Percentiles rank a stretch among this genome's conserved stretches.
Conservation (phyloP, 2,888 invertebrate species). For the Dryobotodes eremita region DNA sequence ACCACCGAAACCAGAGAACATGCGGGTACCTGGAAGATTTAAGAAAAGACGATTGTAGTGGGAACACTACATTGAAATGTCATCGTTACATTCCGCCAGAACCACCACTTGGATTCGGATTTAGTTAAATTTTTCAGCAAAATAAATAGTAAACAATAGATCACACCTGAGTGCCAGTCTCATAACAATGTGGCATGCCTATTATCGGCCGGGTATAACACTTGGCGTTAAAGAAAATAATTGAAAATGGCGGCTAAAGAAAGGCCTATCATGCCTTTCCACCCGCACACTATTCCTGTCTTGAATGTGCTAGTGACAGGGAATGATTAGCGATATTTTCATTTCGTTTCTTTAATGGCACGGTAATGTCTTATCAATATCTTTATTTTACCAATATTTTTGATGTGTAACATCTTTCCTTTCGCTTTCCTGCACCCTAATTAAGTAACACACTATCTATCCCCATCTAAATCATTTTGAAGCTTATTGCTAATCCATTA, state of each 20-base stretch:
- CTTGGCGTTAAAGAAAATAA: neutral
- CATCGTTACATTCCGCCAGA: neutral
- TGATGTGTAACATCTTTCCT: too few species aligned
- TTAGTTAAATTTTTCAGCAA: too few species aligned
- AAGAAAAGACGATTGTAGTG: neutral
- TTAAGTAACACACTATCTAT: too few species aligned
- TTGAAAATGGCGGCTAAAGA: neutral
- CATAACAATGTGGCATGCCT: neutral
- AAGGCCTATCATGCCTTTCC: too few species aligned
- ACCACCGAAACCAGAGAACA: slow-evolving; percentile 97
- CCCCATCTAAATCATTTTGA: too few species aligned
- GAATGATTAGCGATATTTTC: neutral
- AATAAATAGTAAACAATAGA: neutral
- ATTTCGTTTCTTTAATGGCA: neutral
- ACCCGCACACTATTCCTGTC: neutral
- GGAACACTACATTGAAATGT: neutral
- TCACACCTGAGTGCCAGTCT: neutral
- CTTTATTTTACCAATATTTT: too few species aligned
- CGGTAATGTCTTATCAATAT: neutral
- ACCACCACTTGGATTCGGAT: neutral
- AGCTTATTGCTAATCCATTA: too few species aligned
- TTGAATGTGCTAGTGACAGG: neutral
- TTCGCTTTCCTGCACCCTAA: too few species aligned
- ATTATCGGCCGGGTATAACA: neutral
- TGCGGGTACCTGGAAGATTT: slow-evolving; percentile 87